Base-by-base conservation (phyloP, 2,797 vertebrate genomes). In the Rallus crepitans region DNA sequence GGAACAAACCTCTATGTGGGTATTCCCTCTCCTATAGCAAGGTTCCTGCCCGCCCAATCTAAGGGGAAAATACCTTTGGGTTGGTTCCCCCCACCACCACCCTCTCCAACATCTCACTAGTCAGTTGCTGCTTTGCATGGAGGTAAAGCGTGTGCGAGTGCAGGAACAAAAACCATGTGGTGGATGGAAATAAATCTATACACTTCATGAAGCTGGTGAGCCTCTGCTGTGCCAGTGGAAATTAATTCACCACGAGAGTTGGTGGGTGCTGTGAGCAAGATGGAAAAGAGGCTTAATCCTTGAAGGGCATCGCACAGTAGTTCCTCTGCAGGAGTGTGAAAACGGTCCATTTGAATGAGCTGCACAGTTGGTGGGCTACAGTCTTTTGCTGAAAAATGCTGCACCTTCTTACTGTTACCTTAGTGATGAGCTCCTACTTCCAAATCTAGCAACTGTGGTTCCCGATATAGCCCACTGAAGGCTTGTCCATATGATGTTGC, bases 361-460 rank as follows among this genome's bases (percentile, higher is more conserved):
- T 66, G 45, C 15, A 4, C 75, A 40, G 80, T 30, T 82, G 55
- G 70, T 92, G 59, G 42, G 90, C 88, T 87, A n/a, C 48, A 68
- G 71, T 21, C 53, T 80, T 90, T 33, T 77, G 45, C 86, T 80
- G 83, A 78, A 89, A 57, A 80, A 57, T 59, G 53, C 87, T 2
- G 15, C 84, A 82, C 89, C 87, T 94, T 82, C 61, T 5, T 63
- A 52, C 69, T 4, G 89, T 93, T 96, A 87, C 84, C 82, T 85
- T 93, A 81, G 93, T 71, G 92, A 95, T 93, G 73, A 69, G 57
- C 57, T 87, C 15, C 37, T 64, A 3, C 17, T 85, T 93, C 78
- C 89, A 80, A 92, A 94, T 92, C 16, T 20, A 42, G 64, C 61
- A 50, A 20, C 60, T 57, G 40, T 78, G 68, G 28, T 68, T 96